Evolutionary conservation across 2,888 invertebrate species (phyloP).

Genomic region (Metallyticus violacea): DNA sequence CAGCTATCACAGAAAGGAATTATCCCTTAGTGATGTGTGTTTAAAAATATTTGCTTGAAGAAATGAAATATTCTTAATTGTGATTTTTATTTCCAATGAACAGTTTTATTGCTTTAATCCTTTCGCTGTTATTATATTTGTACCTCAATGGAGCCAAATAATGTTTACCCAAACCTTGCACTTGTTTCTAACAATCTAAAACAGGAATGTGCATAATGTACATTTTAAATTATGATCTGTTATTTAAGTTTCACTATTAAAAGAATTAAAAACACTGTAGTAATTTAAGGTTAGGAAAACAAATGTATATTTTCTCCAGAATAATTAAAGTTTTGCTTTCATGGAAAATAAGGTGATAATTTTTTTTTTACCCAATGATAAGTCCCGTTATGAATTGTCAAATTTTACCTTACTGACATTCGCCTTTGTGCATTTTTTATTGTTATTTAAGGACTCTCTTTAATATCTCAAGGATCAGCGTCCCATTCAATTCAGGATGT

Average conservation of each 20-base stretch:
- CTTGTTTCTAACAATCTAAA: not conserved
- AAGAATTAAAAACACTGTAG: not conserved
- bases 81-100: not conserved
- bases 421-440: too few relatives aligned
- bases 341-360: not conserved
- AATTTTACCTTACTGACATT: too few relatives aligned
- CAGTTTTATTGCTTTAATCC: not conserved
- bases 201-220: not conserved
- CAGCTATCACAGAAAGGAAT: not conserved
- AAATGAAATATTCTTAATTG: not conserved
- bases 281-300: conserved; percentile 5
- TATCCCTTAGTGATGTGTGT: not conserved
- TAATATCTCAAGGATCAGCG: too few relatives aligned
- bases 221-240: not conserved
- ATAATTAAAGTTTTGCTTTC: not conserved
- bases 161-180: not conserved
- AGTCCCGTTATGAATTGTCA: too few relatives aligned
- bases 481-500: too few relatives aligned
- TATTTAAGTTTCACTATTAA: not conserved
- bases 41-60: not conserved
- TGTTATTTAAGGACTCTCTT: too few relatives aligned
- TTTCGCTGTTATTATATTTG: not conserved
- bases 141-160: not conserved
- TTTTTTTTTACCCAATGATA: too few relatives aligned
- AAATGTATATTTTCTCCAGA: not conserved